Conservation (phyloP, 2,797 vertebrate species). For the Sebastes hubbsi region DNA sequence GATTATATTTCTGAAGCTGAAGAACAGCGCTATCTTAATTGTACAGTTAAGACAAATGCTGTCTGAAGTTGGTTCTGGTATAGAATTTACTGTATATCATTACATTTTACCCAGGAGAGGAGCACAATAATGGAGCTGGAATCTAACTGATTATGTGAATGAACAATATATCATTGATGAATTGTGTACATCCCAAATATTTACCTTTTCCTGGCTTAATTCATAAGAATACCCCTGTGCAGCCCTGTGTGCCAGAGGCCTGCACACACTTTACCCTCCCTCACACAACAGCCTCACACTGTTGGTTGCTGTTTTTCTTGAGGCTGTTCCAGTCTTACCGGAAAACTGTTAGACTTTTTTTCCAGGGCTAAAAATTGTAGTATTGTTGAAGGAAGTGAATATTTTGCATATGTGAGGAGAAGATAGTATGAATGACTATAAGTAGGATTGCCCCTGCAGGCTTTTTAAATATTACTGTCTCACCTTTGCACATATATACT, state of each 20-base stretch:
- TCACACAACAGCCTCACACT: not conserved
- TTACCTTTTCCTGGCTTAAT: not conserved
- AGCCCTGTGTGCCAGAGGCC: not conserved
- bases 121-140: not conserved
- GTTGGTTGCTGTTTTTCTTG: not conserved
- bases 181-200: not conserved
- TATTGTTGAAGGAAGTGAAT: not conserved
- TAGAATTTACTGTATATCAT: not conserved
- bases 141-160: not conserved
- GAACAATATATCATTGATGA: not conserved
- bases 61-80: not conserved
- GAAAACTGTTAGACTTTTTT: not conserved
- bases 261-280: not conserved
- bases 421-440: not conserved
- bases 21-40: not conserved
- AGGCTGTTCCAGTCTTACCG: not conserved
- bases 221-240: not conserved
- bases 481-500: not conserved
- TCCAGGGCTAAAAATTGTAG: conserved; percentile 5
- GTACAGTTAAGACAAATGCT: not conserved
- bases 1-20: conserved; percentile 3
- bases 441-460: not conserved
- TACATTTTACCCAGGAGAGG: not conserved
- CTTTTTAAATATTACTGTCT: not conserved
- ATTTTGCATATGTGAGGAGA: not conserved